Percentiles rank a stretch among this genome's conserved stretches.
These are phyloP conservation scores for Amphipoea lucens DNA, from an alignment of 2,888 invertebrate species.

Conservation along the genomic window DNA sequence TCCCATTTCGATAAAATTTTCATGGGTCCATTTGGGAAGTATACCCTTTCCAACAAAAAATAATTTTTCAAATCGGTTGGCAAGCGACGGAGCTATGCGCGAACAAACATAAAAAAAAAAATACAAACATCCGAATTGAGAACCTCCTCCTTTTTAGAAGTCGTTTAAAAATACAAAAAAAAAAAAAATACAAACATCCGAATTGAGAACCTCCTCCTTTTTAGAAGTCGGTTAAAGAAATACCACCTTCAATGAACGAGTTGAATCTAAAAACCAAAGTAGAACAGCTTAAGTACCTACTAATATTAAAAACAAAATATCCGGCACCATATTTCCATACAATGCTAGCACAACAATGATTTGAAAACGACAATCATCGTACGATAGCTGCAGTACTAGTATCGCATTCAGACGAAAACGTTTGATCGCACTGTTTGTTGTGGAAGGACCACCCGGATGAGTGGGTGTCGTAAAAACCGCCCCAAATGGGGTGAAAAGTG, in stretches of 20 bases:
- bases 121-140: too few species aligned
- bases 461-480: constrained; percentile 80
- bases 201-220: too few species aligned
- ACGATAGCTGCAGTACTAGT: constrained; percentile 10
- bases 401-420: constrained; percentile 55
- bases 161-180: too few species aligned
- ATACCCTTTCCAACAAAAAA: too few species aligned
- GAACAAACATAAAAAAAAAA: too few species aligned
- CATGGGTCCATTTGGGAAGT: too few species aligned
- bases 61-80: too few species aligned
- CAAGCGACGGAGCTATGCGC: too few species aligned
- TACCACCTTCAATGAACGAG: background rate
- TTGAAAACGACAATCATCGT: constrained; percentile 40
- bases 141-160: too few species aligned
- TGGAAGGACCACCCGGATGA: constrained; percentile 64
- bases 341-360: constrained; percentile 23
- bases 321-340: background rate
- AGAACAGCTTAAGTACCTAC: background rate
- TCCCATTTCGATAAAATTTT: too few species aligned
- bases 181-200: too few species aligned
- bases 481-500: constrained; percentile 85
- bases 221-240: too few species aligned
- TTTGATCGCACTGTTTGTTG: constrained; percentile 66
- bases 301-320: background rate
- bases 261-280: background rate